Conservation (phyloP, 2,113 vertebrate species). For the Typhlomys cinereus region DNA sequence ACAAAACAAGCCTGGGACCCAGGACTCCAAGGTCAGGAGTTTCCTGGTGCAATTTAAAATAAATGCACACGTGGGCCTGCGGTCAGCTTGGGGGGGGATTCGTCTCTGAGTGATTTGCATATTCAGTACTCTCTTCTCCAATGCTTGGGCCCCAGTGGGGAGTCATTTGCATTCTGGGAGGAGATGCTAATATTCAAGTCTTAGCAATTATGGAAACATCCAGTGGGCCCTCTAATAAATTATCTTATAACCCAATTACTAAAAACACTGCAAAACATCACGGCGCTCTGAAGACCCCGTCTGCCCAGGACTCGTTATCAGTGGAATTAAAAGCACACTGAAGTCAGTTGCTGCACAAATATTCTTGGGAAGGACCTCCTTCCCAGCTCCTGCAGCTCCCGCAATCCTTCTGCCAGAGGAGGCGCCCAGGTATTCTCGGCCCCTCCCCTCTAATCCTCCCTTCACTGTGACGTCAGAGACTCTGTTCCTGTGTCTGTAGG, state of each 20-base stretch:
- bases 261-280: slow-evolving; percentile 77
- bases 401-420: neutral
- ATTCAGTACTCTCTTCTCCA: slow-evolving; percentile 63
- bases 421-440: neutral
- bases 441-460: neutral
- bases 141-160: slow-evolving; percentile 61
- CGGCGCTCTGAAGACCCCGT: slow-evolving; percentile 64
- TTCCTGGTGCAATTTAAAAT: slow-evolving; percentile 60
- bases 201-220: slow-evolving; percentile 79
- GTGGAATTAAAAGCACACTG: slow-evolving; percentile 73
- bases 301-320: slow-evolving; percentile 71
- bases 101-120: slow-evolving; percentile 66
- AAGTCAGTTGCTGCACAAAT: slow-evolving; percentile 68
- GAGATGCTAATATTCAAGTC: slow-evolving; percentile 75
- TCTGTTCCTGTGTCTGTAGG: neutral
- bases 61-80: slow-evolving; percentile 3
- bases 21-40: slow-evolving; percentile 11
- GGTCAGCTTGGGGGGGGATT: slow-evolving; percentile 60
- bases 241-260: slow-evolving; percentile 81
- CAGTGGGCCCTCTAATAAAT: slow-evolving; percentile 77
- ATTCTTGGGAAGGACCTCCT: slow-evolving; percentile 59
- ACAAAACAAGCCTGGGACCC: slow-evolving; percentile 7
- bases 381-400: neutral
- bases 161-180: slow-evolving; percentile 76
- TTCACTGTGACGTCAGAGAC: no score